phyloP scores from a whole-genome alignment of 2,113 vertebrate species.

The Monarcha castaneiventris region DNA sequence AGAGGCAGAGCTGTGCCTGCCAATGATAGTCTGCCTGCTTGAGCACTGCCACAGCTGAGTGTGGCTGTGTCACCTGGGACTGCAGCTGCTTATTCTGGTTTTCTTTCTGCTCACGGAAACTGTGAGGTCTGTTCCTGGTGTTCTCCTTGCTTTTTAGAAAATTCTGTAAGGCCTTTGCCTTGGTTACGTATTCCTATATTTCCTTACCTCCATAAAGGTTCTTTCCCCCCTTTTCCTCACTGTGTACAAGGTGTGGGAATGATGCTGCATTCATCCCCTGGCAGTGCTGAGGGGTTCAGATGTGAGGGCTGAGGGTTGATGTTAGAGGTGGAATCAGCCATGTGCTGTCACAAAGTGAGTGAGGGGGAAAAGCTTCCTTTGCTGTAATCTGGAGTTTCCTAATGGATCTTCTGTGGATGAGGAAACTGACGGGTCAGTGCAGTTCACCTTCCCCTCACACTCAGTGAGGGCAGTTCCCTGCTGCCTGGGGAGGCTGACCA shows the following conservation, averaged over 20 bases:
- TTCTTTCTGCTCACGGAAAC: background rate
- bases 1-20: background rate
- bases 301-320: background rate
- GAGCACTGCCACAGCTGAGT: background rate
- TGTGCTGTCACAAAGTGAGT: background rate
- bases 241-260: rapidly evolving
- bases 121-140: background rate
- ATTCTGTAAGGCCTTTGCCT: background rate
- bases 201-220: background rate
- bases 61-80: background rate
- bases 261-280: background rate
- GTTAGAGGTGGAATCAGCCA: background rate
- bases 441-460: background rate
- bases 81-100: background rate
- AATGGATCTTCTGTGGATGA: background rate
- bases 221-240: background rate
- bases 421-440: background rate
- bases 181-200: rapidly evolving
- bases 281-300: background rate
- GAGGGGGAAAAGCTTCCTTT: background rate
- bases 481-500: background rate
- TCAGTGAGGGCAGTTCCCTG: background rate
- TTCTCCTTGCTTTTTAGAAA: background rate
- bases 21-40: background rate
- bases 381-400: background rate